phyloP scores from a whole-genome alignment of 2,113 vertebrate species.

The Osmerus mordax region DNA sequence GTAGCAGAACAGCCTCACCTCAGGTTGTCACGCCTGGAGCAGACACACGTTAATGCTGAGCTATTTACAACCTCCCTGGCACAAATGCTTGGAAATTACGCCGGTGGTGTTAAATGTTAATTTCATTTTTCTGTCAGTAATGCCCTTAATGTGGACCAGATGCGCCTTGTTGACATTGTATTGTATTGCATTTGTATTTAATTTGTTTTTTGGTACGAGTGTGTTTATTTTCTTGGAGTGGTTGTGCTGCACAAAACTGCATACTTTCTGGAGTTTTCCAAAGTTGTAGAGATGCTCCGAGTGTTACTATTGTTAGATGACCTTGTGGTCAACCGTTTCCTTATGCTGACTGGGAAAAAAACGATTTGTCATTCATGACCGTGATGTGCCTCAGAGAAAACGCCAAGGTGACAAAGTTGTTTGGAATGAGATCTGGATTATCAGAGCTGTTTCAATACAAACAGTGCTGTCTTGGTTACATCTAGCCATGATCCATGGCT shows the following conservation, averaged over 20 bases:
- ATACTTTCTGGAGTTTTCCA: conserved; percentile 1
- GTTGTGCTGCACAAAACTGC: background rate
- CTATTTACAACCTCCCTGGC: conserved; percentile 39
- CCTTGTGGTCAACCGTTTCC: conserved; percentile 26
- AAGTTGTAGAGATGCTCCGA: conserved; percentile 7
- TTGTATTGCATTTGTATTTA: too few species aligned
- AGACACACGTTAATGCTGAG: conserved; percentile 9
- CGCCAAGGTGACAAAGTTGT: too few species aligned
- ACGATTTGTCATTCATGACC: background rate
- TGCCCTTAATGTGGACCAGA: conserved; percentile 43
- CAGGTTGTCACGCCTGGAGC: background rate
- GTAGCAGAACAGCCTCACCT: conserved; percentile 1
- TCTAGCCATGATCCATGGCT: too few species aligned
- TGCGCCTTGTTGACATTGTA: conserved; percentile 35
- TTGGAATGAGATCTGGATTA: too few species aligned
- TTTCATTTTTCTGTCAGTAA: conserved; percentile 34
- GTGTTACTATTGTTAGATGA: conserved; percentile 13
- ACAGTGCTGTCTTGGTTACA: too few species aligned
- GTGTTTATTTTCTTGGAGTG: conserved; percentile 37
- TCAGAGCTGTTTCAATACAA: too few species aligned
- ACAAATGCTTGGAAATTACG: conserved; percentile 35
- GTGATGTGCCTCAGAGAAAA: too few species aligned
- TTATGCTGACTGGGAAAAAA: background rate
- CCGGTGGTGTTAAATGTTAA: conserved; percentile 39
- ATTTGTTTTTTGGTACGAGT: conserved; percentile 16